Percentiles rank a stretch among this genome's conserved stretches.
Conservation (phyloP, 23 tunicate species). For the Botrylloides violaceus region DNA sequence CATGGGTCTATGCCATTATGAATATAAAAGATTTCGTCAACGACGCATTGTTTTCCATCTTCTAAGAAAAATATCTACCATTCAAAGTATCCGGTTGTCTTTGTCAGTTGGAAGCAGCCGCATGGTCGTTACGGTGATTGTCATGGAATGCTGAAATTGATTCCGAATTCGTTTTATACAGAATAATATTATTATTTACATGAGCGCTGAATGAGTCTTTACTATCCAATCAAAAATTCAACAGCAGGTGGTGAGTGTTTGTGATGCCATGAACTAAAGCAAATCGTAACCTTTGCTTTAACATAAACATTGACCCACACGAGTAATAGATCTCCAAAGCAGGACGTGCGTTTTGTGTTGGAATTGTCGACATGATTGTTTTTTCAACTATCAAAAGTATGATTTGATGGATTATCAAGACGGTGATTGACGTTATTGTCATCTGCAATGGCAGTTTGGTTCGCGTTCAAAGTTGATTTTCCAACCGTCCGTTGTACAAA, state of each 20-base stretch:
- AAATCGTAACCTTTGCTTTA: background rate
- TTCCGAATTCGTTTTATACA: background rate
- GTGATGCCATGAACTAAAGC: background rate
- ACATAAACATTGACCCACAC: background rate
- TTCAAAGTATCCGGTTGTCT: background rate
- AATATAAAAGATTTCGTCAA: no score
- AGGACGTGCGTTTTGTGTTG: background rate
- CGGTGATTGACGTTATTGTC: background rate
- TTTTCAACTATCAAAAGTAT: background rate
- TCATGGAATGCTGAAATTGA: background rate
- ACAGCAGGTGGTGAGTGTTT: constrained; percentile 1
- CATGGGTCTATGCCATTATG: no score
- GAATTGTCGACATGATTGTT: background rate
- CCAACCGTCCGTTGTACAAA: no score
- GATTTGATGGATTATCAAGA: background rate
- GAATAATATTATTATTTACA: background rate
- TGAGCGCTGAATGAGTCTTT: background rate
- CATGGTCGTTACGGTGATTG: background rate
- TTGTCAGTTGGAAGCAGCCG: background rate
- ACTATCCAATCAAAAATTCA: background rate
- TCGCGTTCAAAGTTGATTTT: no score
- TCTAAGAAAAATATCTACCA: no score
- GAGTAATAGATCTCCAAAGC: background rate
- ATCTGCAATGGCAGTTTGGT: no score
- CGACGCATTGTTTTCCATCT: no score